phyloP scores from a whole-genome alignment of 2,113 vertebrate genomes.

The Tetraodon nigroviridis region DNA sequence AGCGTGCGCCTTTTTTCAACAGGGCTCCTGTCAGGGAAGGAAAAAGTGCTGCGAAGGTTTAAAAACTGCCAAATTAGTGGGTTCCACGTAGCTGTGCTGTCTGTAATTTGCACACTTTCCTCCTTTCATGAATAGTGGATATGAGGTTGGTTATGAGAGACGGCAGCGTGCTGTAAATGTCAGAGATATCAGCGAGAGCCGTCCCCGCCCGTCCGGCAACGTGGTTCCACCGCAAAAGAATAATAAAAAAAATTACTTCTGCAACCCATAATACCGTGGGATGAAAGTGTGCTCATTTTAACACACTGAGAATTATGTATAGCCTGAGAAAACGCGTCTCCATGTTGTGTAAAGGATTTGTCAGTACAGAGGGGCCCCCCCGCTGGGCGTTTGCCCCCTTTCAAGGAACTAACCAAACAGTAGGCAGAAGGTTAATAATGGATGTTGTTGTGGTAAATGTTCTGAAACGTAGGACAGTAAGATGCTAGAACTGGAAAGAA shows the following conservation, averaged over 20 bases:
- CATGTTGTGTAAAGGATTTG: constrained; percentile 12
- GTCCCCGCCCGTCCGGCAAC: constrained; percentile 25
- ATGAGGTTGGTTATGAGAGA: constrained; percentile 51
- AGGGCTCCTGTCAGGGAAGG: constrained; percentile 29
- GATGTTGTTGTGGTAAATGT: constrained; percentile 58
- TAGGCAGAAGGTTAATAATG: constrained; percentile 66
- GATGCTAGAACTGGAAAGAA: neutral
- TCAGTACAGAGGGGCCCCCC: constrained; percentile 14
- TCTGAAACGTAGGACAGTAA: constrained; percentile 39
- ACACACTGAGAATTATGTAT: constrained; percentile 11
- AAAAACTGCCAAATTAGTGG: constrained; percentile 31
- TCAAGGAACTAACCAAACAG: constrained; percentile 53
- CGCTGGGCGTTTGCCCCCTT: constrained; percentile 38
- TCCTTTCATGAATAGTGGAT: constrained; percentile 44
- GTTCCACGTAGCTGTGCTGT: constrained; percentile 20
- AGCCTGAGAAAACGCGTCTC: constrained; percentile 11
- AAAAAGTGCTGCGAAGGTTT: constrained; percentile 24
- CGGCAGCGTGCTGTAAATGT: constrained; percentile 55
- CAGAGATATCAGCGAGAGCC: constrained; percentile 41
- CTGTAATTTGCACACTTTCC: constrained; percentile 43
- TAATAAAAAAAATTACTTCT: constrained; percentile 13
- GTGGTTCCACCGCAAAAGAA: constrained; percentile 27
- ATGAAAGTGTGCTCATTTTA: constrained; percentile 17
- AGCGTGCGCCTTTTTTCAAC: constrained; percentile 20
- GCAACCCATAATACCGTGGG: neutral